Evolutionary conservation across 2,888 invertebrate genomes (phyloP), one percentile per base, ranked within the genome.

Genomic region (Chaitophorus viminalis): DNA sequence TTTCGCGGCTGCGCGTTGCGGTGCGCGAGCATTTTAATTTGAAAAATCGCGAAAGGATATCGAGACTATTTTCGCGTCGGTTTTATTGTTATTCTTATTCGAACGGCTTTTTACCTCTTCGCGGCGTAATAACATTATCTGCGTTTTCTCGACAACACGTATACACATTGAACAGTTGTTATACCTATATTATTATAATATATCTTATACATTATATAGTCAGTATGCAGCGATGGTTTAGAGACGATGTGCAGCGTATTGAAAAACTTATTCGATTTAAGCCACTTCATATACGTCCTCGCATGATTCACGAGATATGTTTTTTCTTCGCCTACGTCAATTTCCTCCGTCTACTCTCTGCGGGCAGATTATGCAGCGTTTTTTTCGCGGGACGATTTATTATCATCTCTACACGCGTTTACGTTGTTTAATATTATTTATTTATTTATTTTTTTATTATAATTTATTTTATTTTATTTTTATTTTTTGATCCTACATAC

Each of bases 221-320:
- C 9, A 46, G 46, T 4, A n/a, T n/a, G n/a, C n/a, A n/a, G n/a
- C n/a, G 39, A 11, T 46, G 46, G 46, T 46, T 46, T 0, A 1
- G 46, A 14, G 46, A 14, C 11, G 46, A 3, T 14, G 21, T 81
- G 68, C 29, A n/a, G 65, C n/a, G n/a, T 65, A 65, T 68, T 65
- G 29, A 68, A 68, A 81, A 81, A 29, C 5, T 29, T 65, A 68
- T 68, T 46, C 39, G 33, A 68, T 46, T 39, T 81, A 68, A 46
- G 14, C 21, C 5, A 21, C 68, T 21, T 29, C 29, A 3, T 14
- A 46, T 29, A 31, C 8, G n/a, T 65, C n/a, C 68, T n/a, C 29
- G 9, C 11, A 14, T 11, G 29, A 46, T 81, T 81, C 68, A 1
- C 18, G 6, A 31, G 29, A 68, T 75, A 75, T 65, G 14, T 60